Evolutionary conservation across 2,888 invertebrate genomes (phyloP), one percentile per base, ranked within the genome.

Genomic region (Eupithecia insigniata): DNA sequence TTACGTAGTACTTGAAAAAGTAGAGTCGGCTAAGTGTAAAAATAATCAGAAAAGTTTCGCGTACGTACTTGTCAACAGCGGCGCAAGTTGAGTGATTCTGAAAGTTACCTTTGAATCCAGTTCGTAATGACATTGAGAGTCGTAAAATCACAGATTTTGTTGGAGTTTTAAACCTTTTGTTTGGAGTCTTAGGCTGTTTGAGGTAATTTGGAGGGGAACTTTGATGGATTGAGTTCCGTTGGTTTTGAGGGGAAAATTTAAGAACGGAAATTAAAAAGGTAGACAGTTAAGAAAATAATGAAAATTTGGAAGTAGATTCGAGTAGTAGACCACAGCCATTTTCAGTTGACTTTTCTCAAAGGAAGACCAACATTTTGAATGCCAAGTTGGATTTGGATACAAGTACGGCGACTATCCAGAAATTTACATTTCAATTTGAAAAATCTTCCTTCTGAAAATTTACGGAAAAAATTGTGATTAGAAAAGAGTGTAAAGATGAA

Each of bases 31-130:
- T 36, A 39, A 71, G 67, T 18, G 60, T 64, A 71, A 74, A 74
- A 69, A 74, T 88, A 89, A 89, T 89, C 85, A 88, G 80, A 67
- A 81, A 89, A 89, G 87, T 90, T 90, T 87, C 85, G 85, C 88
- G 85, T 80, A 79, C 88, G 85, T 80, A 79, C 83, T 88, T 89
- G 89, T 90, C 90, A 88, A 85, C 87, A 84, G 80, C 80, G 80
- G 80, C 81, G 79, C 74, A 76, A 79, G 81, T 84, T 86, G 87
- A 90, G 85, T 87, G 90, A 89, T 89, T 82, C 80, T 75, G 77
- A 69, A 79, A 81, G 75, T 78, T 76, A 72, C 78, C 78, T 78
- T 76, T 70, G 72, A 70, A 76, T 78, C 75, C 77, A 75, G 78
- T 76, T 73, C 78, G 75, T 82, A 80, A 79, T 77, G 79, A 76